A percentile compares a stretch with the other conserved stretches of the same genome.
These are phyloP conservation scores for Frankliniella intonsa DNA, from an alignment of 2,888 invertebrate genomes.

Conservation along the genomic window DNA sequence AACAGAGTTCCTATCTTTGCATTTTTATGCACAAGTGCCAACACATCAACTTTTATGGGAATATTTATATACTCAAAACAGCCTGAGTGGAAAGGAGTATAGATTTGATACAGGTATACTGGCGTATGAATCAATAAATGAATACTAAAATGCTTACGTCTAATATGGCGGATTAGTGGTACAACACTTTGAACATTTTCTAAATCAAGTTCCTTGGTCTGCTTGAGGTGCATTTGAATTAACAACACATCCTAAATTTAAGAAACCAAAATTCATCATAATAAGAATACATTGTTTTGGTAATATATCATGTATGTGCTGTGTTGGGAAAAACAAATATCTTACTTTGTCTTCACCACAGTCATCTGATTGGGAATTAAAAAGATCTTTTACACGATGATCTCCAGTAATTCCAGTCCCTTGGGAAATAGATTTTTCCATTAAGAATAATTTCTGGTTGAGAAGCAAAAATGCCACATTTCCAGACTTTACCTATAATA, in stretches of 20 bases:
- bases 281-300: too few species aligned
- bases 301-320: too few species aligned
- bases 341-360: not conserved
- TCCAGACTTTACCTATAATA: not conserved
- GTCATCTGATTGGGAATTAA: not conserved
- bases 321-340: too few species aligned
- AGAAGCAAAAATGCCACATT: not conserved
- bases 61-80: not conserved
- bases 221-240: not conserved
- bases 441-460: not conserved
- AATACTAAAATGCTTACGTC: not conserved
- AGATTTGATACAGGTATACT: not conserved
- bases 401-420: not conserved
- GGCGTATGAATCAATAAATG: not conserved
- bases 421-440: not conserved
- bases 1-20: slow-evolving; percentile 63
- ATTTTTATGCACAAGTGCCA: slow-evolving; percentile 64
- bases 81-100: not conserved
- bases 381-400: not conserved
- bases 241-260: not conserved
- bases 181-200: not conserved
- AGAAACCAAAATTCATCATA: not conserved
- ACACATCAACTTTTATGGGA: slow-evolving; percentile 56
- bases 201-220: not conserved
- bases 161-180: not conserved